A percentile compares a stretch with the other conserved stretches of the same genome.
Evolutionary conservation across 2,113 vertebrate genomes (phyloP).

Genomic region (Aleadryas rufinucha): DNA sequence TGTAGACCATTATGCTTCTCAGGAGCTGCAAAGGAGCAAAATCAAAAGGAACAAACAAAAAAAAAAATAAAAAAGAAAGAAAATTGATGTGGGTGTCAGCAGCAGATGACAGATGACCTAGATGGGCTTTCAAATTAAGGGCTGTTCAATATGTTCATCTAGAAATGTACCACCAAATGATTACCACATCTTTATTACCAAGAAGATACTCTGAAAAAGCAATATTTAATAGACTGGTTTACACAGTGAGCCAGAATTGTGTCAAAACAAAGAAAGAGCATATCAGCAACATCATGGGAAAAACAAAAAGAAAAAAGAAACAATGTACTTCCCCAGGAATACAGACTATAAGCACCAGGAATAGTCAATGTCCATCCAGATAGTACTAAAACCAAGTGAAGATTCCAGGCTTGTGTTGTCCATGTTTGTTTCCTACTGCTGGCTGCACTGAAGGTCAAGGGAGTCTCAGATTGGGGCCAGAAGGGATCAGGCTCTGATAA

Average conservation of each 20-base stretch:
- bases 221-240: not conserved
- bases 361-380: accelerated
- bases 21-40: not conserved
- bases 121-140: not conserved
- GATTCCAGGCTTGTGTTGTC: not conserved
- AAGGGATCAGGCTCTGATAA: not conserved
- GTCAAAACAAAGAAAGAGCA: not conserved
- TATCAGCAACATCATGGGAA: not conserved
- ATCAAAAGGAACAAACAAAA: not conserved
- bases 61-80: not conserved
- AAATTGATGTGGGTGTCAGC: not conserved
- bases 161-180: not conserved
- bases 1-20: not conserved
- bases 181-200: not conserved
- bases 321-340: not conserved
- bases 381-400: not conserved
- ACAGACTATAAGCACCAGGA: not conserved
- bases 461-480: not conserved
- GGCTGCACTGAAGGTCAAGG: not conserved
- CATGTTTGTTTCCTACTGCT: not conserved
- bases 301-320: not conserved
- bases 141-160: not conserved
- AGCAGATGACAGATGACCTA: not conserved
- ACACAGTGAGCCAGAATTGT: not conserved
- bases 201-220: not conserved